Base-by-base conservation (phyloP, 2,113 vertebrate genomes). In the Zosterops pallidus region DNA sequence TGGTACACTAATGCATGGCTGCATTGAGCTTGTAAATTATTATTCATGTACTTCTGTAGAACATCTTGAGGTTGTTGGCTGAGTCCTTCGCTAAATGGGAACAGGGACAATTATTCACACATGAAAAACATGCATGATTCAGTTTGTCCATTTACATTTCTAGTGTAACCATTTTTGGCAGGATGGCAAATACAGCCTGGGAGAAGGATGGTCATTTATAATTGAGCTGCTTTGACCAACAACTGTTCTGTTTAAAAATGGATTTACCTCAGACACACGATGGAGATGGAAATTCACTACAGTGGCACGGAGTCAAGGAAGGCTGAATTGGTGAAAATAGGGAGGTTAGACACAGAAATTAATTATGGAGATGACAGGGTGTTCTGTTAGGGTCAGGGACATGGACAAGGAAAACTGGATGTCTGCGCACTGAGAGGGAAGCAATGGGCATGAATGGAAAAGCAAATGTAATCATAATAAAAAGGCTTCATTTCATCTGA, bases 61-160 rank as follows among this genome's bases (percentile, higher is more conserved):
- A 79, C 75, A 80, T 80, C 82, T 88, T 93, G 63, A 78, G 35
- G 52, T 88, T 92, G 89, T n/a, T 90, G 80, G 72, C 62, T 64
- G 91, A 88, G 60, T 33, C 64, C 22, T 83, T 88, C 86, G 83
- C 82, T n/a, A 90, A 86, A 90, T 20, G 67, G 85, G 79, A 94
- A 81, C 22, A 42, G 49, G 50, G 69, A 67, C 59, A 72, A 79
- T 82, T 79, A 84, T 64, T 95, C 92, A 95, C 88, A 94, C 67
- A 70, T 44, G 89, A 89, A 84, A 91, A 94, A 56, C 65, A 72
- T 46, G 49, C 57, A 79, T 64, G 81, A 84, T 87, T 92, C 44
- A 94, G 56, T 57, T 76, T 5, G 80, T 49, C 52, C 60, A n/a
- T 75, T 84, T 79, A 18, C 28, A 68, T 82, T 94, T 65, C 64